These are phyloP conservation scores for Planiliza haematocheilus DNA, from an alignment of 2,113 vertebrate genomes.

Conservation along the genomic window DNA sequence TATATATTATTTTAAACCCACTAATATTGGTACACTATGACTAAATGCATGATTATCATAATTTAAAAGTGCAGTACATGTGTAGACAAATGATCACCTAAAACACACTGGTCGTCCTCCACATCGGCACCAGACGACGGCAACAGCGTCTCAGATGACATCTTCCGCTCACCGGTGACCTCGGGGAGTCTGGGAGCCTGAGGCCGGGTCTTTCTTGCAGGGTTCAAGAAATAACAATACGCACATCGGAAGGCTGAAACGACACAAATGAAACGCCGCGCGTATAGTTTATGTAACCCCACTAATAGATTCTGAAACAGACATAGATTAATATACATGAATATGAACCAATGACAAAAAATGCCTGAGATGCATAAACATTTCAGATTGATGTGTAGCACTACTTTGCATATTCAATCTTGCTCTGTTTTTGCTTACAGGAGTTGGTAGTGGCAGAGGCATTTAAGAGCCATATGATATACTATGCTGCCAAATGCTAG, in stretches of 20 bases:
- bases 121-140: constrained; percentile 61
- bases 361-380: constrained; percentile 76
- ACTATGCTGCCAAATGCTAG: constrained; percentile 79
- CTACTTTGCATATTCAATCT: constrained; percentile 81
- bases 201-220: constrained; percentile 94
- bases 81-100: constrained; percentile 71
- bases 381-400: constrained; percentile 73
- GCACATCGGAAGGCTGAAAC: constrained; percentile 95
- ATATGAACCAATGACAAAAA: constrained; percentile 70
- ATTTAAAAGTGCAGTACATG: neutral
- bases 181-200: constrained; percentile 92
- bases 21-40: neutral
- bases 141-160: constrained; percentile 58
- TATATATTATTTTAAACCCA: too few species aligned
- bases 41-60: neutral
- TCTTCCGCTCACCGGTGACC: constrained; percentile 84
- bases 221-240: constrained; percentile 98
- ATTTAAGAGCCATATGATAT: constrained; percentile 83
- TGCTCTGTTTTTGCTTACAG: constrained; percentile 74
- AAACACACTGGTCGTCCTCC: constrained; percentile 64
- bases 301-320: constrained; percentile 44
- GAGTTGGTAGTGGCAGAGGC: constrained; percentile 71
- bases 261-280: constrained; percentile 41
- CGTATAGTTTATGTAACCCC: constrained; percentile 44
- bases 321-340: constrained; percentile 77